Evolutionary conservation across 2,113 vertebrate species (phyloP), one percentile per base, ranked within the genome.

Genomic region (Limnothrissa miodon): DNA sequence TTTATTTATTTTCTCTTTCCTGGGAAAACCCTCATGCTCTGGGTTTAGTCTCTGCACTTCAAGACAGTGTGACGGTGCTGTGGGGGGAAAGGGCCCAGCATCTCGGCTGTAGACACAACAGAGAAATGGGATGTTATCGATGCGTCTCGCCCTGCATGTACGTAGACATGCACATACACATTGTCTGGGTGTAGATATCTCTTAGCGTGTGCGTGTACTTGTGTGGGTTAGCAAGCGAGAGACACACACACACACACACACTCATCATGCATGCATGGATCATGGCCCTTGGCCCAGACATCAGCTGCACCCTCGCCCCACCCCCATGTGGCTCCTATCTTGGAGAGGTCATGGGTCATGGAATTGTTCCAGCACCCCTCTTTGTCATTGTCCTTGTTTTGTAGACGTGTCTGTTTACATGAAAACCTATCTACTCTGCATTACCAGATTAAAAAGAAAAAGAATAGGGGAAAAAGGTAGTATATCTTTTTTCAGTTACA

Each of bases 251-350:
- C 83, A 46, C 85, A 66, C 83, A 83, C 87, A 80, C 86, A 85
- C 81, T 87, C 84, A 87, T 88, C 82, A 85, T 82, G 85, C 82
- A 84, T 88, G 87, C 80, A 80, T 85, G 78, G 80, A 29, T 78
- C 45, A 62, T 79, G 83, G 74, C 84, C 15, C 80, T 82, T 82
- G 15, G 84, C 83, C 51, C 78, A 85, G 80, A 88, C 82, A 85
- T 80, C 82, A 87, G 10, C 83, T 74, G 66, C 80, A 83, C 80
- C 82, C 59, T n/a, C 66, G 81, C 17, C 81, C 78, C 48, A 81
- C 79, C 79, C 79, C 36, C 80, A 39, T 39, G n/a, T n/a, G 11
- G 36, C 59, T 78, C 83, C 81, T 46, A 74, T 74, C 66, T 74
- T 74, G 66, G 11, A 51, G 80, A 74, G 82, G 59, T 84, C 48